Percentiles rank a stretch among this genome's conserved stretches.
Conservation (phyloP, 2,888 invertebrate genomes). For the Xestia c-nigrum region DNA sequence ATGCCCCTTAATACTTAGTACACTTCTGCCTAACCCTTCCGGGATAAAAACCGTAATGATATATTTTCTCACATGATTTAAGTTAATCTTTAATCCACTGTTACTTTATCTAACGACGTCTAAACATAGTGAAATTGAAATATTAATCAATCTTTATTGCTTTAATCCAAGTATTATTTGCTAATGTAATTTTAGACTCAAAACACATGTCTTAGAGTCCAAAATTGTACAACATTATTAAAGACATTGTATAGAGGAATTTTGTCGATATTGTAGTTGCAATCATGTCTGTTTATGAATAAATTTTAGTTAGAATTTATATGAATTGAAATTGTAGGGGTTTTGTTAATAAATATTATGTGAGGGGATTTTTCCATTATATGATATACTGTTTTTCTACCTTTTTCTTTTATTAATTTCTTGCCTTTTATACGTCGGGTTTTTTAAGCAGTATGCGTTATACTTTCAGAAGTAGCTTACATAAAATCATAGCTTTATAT, state of each 20-base stretch:
- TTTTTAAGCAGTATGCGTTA: conserved; percentile 5
- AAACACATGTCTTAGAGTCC: conserved; percentile 20
- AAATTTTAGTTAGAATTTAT: conserved; percentile 63
- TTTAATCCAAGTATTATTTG: conserved; percentile 57
- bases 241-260: conserved; percentile 50
- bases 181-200: conserved; percentile 44
- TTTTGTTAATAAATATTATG: conserved; percentile 47
- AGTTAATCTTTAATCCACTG: conserved; percentile 11
- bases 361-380: neutral
- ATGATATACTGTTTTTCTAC: conserved; percentile 9
- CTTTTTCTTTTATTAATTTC: conserved; percentile 17
- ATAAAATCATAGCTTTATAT: neutral
- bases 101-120: conserved; percentile 26
- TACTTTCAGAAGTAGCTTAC: neutral
- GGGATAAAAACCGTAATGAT: neutral
- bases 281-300: conserved; percentile 55
- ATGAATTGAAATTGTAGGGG: conserved; percentile 53
- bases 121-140: conserved; percentile 4
- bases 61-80: neutral
- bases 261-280: conserved; percentile 39
- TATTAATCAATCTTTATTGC: conserved; percentile 26
- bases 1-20: neutral
- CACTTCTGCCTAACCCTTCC: neutral
- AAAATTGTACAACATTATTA: conserved; percentile 36
- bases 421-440: conserved; percentile 24